Percentiles rank a stretch among this genome's conserved stretches.
Conservation (phyloP, 1,140 invertebrate genomes). For the Calosoma granatense region DNA sequence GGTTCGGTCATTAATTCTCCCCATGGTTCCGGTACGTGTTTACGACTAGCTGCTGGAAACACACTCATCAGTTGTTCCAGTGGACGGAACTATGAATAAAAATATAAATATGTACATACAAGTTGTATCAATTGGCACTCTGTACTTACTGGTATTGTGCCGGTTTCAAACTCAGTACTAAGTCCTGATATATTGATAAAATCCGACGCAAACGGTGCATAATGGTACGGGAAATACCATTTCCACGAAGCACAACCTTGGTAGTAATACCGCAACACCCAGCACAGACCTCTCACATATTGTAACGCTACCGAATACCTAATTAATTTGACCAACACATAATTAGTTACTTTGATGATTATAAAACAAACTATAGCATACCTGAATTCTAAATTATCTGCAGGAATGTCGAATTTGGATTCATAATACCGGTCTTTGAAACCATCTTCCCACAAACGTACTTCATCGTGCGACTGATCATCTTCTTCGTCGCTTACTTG, state of each 20-base stretch:
- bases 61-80: constrained; percentile 99
- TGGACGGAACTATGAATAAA: constrained; percentile 72
- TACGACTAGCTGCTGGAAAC: constrained; percentile 92
- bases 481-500: constrained; percentile 52
- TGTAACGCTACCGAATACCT: constrained; percentile 83
- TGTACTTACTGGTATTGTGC: constrained; percentile 69
- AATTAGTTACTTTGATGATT: constrained; percentile 13
- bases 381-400: constrained; percentile 76
- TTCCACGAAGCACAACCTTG: constrained; percentile 99
- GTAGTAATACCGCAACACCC: constrained; percentile 98
- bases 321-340: constrained; percentile 13
- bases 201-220: constrained; percentile 99
- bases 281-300: constrained; percentile 93
- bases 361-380: no score
- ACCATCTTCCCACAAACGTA: constrained; percentile 93
- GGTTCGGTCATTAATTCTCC: constrained; percentile 88
- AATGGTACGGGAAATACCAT: constrained; percentile 99
- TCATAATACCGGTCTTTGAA: constrained; percentile 98
- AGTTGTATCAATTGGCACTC: not conserved
- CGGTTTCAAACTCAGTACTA: constrained; percentile 78
- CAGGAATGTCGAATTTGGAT: constrained; percentile 86
- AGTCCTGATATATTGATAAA: constrained; percentile 86
- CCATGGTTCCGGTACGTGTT: constrained; percentile 90
- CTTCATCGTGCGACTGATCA: constrained; percentile 80
- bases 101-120: constrained; percentile 5